Percentiles rank a stretch among this genome's conserved stretches.
phyloP scores from a whole-genome alignment of 2,888 invertebrate species.

The Dione vanillae region DNA sequence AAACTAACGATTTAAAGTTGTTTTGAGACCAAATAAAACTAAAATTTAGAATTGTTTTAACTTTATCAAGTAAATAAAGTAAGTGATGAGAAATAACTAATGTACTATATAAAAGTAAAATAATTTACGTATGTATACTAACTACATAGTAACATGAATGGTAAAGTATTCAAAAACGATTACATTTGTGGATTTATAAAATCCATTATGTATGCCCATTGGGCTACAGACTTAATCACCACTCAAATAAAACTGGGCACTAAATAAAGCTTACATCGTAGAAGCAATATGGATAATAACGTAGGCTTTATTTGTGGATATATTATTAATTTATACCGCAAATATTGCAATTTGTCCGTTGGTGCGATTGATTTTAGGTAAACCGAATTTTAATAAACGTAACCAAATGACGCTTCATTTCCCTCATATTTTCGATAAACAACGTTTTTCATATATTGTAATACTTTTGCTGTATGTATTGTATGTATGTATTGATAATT shows the following conservation, averaged over 20 bases:
- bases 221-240: constrained; percentile 44
- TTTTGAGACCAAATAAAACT: too few species aligned
- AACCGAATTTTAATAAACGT: constrained; percentile 41
- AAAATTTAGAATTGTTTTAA: too few species aligned
- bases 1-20: too few species aligned
- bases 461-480: constrained; percentile 8
- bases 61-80: too few species aligned
- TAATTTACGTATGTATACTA: not conserved
- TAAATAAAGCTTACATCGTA: constrained; percentile 49
- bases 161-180: constrained; percentile 26
- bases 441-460: constrained; percentile 22
- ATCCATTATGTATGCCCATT: constrained; percentile 34
- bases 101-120: too few species aligned
- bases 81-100: too few species aligned
- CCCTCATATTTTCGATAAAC: constrained; percentile 23
- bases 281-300: constrained; percentile 48
- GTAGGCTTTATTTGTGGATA: constrained; percentile 45
- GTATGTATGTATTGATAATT: not conserved
- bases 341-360: constrained; percentile 44
- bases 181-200: constrained; percentile 35
- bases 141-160: not conserved
- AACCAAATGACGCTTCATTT: constrained; percentile 33
- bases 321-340: constrained; percentile 47
- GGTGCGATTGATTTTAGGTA: constrained; percentile 45
- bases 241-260: constrained; percentile 46